These are phyloP conservation scores for Clamator glandarius DNA, from an alignment of 2,797 vertebrate genomes.

Conservation along the genomic window DNA sequence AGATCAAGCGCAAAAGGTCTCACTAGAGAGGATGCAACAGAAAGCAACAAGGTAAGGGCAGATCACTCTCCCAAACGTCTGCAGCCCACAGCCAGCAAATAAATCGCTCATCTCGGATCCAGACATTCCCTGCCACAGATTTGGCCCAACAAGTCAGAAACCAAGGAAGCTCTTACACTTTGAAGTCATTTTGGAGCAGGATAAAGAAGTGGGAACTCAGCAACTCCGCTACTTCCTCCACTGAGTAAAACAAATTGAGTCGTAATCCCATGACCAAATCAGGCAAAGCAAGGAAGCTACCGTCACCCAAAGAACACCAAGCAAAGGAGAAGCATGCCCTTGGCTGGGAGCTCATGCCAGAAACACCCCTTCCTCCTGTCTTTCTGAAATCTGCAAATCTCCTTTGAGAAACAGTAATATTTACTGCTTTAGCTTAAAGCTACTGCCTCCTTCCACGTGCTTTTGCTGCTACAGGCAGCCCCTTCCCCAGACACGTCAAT, in stretches of 20 bases:
- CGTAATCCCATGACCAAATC: background rate
- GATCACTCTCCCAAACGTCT: rapidly evolving
- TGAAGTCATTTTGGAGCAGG: background rate
- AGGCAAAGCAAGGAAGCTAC: background rate
- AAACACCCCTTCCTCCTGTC: background rate
- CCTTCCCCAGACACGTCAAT: background rate
- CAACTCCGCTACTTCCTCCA: background rate
- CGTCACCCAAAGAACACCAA: background rate
- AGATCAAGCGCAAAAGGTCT: background rate
- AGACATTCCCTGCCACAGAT: background rate
- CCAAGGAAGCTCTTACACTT: background rate
- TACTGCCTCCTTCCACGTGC: background rate
- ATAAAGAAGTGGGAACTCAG: background rate
- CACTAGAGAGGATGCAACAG: background rate
- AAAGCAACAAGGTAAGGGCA: background rate
- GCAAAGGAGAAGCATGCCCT: background rate
- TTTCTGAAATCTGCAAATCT: background rate
- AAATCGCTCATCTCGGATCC: background rate
- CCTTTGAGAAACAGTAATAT: background rate
- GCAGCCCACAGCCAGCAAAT: background rate
- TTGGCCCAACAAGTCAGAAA: background rate
- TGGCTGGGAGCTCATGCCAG: background rate
- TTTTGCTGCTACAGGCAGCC: background rate
- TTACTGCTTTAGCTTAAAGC: background rate
- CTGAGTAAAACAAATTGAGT: rapidly evolving